These are phyloP conservation scores for Panthera uncia DNA, from an alignment of 2,113 vertebrate species.

Conservation along the genomic window DNA sequence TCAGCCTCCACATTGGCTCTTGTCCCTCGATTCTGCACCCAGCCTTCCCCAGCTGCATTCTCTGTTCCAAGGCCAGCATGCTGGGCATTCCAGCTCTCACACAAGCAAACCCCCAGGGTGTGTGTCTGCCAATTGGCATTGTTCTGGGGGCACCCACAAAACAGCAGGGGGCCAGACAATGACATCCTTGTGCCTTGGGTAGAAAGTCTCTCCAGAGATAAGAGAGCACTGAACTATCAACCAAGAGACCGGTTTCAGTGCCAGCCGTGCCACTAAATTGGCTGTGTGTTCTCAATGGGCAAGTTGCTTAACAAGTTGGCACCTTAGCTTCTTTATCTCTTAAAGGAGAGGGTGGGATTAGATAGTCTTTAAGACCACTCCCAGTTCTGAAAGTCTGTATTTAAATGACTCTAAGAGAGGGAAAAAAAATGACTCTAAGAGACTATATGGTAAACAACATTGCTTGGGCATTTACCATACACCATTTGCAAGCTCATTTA, in stretches of 20 bases:
- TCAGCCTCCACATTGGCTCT: background rate
- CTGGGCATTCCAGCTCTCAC: background rate
- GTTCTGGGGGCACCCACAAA: background rate
- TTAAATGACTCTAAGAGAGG: background rate
- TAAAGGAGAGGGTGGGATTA: background rate
- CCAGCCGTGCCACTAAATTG: background rate
- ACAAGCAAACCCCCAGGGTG: background rate
- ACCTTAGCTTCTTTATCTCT: background rate
- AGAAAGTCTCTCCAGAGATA: background rate
- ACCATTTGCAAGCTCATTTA: background rate
- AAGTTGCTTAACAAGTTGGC: background rate
- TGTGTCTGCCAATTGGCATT: background rate
- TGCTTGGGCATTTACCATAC: too few relatives aligned
- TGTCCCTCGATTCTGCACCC: background rate
- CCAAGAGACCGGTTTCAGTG: background rate
- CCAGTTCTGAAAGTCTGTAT: background rate
- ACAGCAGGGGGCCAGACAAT: background rate
- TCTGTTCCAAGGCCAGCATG: background rate
- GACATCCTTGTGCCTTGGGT: background rate
- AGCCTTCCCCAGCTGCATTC: background rate
- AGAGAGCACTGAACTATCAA: background rate
- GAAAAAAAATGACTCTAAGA: background rate
- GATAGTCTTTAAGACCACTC: background rate
- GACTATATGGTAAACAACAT: background rate
- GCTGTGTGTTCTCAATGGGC: background rate